These are phyloP conservation scores for Sebastes melanostomus DNA, from an alignment of 2,797 vertebrate species.

Conservation along the genomic window DNA sequence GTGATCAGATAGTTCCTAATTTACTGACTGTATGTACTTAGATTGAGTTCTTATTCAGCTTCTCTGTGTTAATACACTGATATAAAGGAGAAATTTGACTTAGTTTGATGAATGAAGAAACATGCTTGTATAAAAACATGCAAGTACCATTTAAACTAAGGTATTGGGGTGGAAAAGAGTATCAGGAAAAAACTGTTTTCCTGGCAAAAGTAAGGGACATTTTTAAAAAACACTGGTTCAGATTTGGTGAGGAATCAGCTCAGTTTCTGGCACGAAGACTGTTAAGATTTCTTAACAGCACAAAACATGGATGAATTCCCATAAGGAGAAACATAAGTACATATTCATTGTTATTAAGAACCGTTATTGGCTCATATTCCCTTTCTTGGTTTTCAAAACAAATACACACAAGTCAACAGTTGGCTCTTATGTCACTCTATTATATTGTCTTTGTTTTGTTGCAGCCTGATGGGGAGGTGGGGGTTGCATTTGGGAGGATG, in stretches of 20 bases:
- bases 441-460: background rate
- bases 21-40: background rate
- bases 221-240: background rate
- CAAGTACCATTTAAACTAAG: background rate
- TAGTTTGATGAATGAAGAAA: background rate
- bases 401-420: background rate
- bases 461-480: background rate
- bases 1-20: background rate
- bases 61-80: background rate
- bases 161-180: background rate
- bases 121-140: background rate
- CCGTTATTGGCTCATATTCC: background rate
- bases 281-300: background rate
- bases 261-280: background rate
- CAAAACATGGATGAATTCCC: background rate
- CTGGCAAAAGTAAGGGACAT: background rate
- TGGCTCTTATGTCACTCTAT: background rate
- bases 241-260: background rate
- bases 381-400: background rate
- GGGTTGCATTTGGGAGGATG: background rate
- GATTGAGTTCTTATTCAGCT: background rate
- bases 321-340: background rate
- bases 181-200: background rate
- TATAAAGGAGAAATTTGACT: background rate
- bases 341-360: background rate